These are phyloP conservation scores for Anser cygnoides DNA, from an alignment of 2,113 vertebrate genomes.

Conservation along the genomic window DNA sequence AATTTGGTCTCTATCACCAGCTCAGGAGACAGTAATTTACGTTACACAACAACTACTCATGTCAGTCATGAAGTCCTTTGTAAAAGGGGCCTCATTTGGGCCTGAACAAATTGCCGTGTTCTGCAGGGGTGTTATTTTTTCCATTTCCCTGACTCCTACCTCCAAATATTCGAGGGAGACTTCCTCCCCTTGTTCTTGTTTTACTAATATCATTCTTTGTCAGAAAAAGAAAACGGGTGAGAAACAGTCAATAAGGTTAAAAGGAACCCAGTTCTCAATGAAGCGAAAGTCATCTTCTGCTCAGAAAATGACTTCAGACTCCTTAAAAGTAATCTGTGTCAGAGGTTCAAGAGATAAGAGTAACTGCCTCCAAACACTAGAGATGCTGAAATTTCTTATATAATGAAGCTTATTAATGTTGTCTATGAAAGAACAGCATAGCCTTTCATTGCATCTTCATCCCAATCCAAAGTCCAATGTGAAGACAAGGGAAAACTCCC, in stretches of 20 bases:
- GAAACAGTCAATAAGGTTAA: background rate
- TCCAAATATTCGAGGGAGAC: background rate
- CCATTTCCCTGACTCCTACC: background rate
- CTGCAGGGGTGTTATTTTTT: background rate
- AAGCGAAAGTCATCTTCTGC: background rate
- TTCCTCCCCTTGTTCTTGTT: background rate
- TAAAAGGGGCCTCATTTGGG: background rate
- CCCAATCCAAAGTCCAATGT: background rate
- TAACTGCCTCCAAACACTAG: background rate
- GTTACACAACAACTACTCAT: background rate
- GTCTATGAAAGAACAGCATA: background rate
- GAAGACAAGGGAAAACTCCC: background rate
- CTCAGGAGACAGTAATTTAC: background rate
- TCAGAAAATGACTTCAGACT: background rate
- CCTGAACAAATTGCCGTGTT: background rate
- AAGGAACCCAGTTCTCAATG: background rate
- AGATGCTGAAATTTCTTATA: background rate
- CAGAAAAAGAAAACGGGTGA: background rate
- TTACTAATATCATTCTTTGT: background rate
- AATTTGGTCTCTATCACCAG: background rate
- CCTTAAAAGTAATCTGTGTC: background rate
- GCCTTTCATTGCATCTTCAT: background rate
- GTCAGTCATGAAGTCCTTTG: background rate
- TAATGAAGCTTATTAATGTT: background rate
- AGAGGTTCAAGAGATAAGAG: background rate